Percentiles rank a stretch among this genome's conserved stretches.
These are phyloP conservation scores for Brachyrhaphis roseni DNA, from an alignment of 2,797 vertebrate genomes.

Conservation along the genomic window DNA sequence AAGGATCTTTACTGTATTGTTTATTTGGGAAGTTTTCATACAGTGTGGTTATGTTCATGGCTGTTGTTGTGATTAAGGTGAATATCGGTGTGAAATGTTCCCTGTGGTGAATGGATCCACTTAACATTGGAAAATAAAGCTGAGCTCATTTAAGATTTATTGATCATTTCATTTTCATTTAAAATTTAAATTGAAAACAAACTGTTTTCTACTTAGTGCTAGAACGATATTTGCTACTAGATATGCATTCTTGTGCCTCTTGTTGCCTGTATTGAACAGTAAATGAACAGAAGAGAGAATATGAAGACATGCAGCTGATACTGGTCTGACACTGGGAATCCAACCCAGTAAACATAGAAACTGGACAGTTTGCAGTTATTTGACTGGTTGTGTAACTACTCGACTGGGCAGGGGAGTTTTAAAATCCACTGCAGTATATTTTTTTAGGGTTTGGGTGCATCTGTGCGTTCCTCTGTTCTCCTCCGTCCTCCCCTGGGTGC, in stretches of 20 bases:
- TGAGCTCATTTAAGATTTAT: background rate
- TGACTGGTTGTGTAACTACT: background rate
- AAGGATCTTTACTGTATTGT: background rate
- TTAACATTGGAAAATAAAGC: background rate
- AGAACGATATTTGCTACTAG: background rate
- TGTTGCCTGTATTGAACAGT: background rate
- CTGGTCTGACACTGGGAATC: background rate
- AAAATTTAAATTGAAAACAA: background rate
- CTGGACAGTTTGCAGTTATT: background rate
- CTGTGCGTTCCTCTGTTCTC: constrained; percentile 17
- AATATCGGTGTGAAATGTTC: background rate
- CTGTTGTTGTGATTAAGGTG: background rate
- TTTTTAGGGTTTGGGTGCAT: constrained; percentile 13
- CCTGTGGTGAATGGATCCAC: background rate
- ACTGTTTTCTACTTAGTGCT: background rate
- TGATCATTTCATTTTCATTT: background rate
- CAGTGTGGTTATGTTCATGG: background rate
- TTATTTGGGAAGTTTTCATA: background rate
- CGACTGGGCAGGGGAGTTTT: background rate
- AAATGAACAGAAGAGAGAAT: background rate
- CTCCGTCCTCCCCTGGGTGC: constrained; percentile 52
- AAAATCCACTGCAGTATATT: constrained; percentile 1
- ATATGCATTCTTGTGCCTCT: background rate
- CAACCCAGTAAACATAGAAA: background rate
- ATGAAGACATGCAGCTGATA: background rate